A percentile compares a stretch with the other conserved stretches of the same genome.
phyloP scores from a whole-genome alignment of 2,888 invertebrate species.

The Myopa tessellatipennis region DNA sequence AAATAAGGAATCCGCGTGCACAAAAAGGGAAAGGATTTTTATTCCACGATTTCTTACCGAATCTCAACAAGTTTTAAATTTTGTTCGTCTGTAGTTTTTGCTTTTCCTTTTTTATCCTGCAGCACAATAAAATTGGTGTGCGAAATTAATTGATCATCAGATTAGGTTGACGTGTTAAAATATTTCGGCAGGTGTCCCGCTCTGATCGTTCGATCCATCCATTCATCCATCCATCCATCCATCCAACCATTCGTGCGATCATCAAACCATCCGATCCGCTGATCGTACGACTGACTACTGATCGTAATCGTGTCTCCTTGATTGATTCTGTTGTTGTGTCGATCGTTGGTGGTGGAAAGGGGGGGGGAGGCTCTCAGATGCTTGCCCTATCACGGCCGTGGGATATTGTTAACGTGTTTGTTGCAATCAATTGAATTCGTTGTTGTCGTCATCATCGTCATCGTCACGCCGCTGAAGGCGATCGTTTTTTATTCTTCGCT shows the following conservation, averaged over 20 bases:
- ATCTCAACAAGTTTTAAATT: not conserved
- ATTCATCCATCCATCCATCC: not conserved
- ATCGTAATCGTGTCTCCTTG: conserved; percentile 25
- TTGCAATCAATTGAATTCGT: conserved; percentile 18
- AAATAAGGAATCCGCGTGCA: not conserved
- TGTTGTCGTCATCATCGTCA: not conserved
- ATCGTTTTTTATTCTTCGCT: not conserved
- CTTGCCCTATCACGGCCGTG: not conserved
- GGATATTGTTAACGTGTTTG: conserved; percentile 36
- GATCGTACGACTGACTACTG: conserved; percentile 17
- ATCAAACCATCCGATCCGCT: not conserved
- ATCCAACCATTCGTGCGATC: not conserved
- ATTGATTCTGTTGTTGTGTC: not conserved
- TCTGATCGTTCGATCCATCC: not conserved
- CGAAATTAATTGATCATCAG: conserved; percentile 34
- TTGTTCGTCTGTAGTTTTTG: not conserved
- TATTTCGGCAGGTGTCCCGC: conserved; percentile 20
- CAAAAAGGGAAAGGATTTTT: conserved; percentile 19
- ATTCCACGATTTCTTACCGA: not conserved
- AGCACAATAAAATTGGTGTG: conserved; percentile 23
- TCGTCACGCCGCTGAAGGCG: conserved; percentile 7
- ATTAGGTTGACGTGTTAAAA: conserved; percentile 24
- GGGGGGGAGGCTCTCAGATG: not conserved
- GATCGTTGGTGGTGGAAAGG: not conserved
- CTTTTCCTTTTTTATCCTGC: conserved; percentile 13